A percentile compares a stretch with the other conserved stretches of the same genome.
These are phyloP conservation scores for Brachionus rotundiformis DNA, from an alignment of 1,140 invertebrate genomes.

Conservation along the genomic window DNA sequence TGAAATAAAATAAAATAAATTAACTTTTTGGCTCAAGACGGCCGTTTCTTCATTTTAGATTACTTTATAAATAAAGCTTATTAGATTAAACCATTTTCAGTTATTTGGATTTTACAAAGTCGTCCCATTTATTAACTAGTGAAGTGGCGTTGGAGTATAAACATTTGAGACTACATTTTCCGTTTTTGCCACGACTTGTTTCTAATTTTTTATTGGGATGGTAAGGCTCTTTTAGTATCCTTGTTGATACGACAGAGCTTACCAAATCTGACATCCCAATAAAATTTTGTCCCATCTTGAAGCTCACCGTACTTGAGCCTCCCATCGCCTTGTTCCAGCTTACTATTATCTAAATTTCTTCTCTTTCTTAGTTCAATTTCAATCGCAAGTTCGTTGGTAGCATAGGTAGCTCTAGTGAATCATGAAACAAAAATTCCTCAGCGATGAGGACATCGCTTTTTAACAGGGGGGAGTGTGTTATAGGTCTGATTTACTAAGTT, in stretches of 20 bases:
- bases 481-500: no score
- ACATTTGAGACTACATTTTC: not conserved
- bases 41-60: no score
- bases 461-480: no score
- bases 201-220: not conserved
- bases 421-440: no score
- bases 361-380: slow-evolving; percentile 7
- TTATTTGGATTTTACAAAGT: no score
- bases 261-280: not conserved
- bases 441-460: no score
- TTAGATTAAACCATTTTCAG: no score
- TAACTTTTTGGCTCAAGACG: no score
- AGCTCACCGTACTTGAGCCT: not conserved
- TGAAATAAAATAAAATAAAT: no score
- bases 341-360: not conserved
- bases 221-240: not conserved
- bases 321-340: not conserved
- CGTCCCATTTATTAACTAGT: not conserved
- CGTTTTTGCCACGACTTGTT: not conserved
- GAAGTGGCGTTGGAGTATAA: not conserved
- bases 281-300: not conserved
- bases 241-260: not conserved
- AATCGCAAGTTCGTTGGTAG: not conserved
- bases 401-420: no score
- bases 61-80: no score